Conservation (phyloP, 2,113 vertebrate species). For the Recurvirostra avosetta region DNA sequence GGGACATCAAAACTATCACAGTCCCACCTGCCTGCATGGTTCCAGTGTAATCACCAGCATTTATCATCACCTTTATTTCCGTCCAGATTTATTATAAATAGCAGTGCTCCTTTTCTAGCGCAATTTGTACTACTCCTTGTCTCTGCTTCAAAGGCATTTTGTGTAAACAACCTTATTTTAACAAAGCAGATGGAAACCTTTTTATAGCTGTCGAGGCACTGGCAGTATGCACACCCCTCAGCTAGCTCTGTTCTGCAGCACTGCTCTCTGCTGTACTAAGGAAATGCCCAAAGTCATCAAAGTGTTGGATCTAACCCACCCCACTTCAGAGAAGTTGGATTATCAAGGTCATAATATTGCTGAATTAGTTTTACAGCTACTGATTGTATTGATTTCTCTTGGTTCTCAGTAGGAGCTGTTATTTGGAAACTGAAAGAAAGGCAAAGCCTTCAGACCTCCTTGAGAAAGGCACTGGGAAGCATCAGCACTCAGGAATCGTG, state of each 20-base stretch:
- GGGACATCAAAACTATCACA: not conserved
- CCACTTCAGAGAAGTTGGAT: not conserved
- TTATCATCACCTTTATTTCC: not conserved
- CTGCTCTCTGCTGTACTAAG: not conserved
- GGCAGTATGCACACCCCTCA: not conserved
- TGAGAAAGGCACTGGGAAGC: not conserved
- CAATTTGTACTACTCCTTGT: not conserved
- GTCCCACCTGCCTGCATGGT: not conserved
- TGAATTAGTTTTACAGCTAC: not conserved
- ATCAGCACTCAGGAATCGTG: not conserved
- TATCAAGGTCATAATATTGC: not conserved
- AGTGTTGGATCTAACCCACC: not conserved
- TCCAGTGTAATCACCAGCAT: not conserved
- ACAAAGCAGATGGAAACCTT: slow-evolving; percentile 63
- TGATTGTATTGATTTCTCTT: not conserved
- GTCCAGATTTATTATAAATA: not conserved
- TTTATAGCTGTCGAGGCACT: slow-evolving; percentile 30
- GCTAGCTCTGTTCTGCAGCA: not conserved
- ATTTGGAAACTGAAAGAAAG: not conserved
- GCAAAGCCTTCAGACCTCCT: not conserved
- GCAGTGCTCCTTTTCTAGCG: not conserved
- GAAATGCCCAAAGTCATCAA: not conserved
- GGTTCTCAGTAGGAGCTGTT: not conserved
- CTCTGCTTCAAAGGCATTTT: slow-evolving; percentile 19
- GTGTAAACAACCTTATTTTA: slow-evolving; percentile 62